Base-by-base conservation (phyloP, 2,888 invertebrate genomes). In the Alloscopus bannaensis region DNA sequence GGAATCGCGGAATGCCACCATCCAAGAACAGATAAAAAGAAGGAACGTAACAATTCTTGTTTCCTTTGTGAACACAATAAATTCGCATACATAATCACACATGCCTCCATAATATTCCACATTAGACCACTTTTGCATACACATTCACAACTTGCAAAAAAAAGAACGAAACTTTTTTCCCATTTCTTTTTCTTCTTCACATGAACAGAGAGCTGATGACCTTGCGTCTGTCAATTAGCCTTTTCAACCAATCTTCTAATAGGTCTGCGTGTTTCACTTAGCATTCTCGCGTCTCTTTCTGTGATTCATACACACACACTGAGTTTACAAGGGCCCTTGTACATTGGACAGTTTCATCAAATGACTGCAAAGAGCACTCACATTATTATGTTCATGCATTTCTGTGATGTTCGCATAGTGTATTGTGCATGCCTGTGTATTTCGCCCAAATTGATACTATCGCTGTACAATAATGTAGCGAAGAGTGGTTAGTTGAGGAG, bases 181-280 rank as follows among this genome's bases (percentile, higher is more conserved):
- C 45, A 50, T 52, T 0, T 50, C 22, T 31, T 22, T 50, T 36
- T 42, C 6, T 36, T 16, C 18, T 20, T 36, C 50, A 42, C 36
- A 20, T 55, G 40, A 28, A 13, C 36, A 20, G 8, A 57, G 45
- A 75, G 55, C 69, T 50, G 68, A 59, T 62, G 76, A 28, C 76
- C 76, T 76, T 76, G 76, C 28, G 26, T 75, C 75, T 75, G 75
- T 75, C 75, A 75, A 75, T 75, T 66, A 66, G 18, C 36, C 16
- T 66, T 59, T 57, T 20, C 22, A 13, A 47, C n/a, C 47, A 13
- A 6, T 36, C 36, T 36, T 36, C 36, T 36, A 36, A 36, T 8
- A 36, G 36, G 8, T 36, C 36, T 6, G 8, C 13, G 36, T 36
- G 36, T 36, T 36, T 36, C 6, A n/a, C n/a, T n/a, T n/a, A n/a